phyloP scores from a whole-genome alignment of 2,113 vertebrate species.

The Protobothrops flavoviridis region DNA sequence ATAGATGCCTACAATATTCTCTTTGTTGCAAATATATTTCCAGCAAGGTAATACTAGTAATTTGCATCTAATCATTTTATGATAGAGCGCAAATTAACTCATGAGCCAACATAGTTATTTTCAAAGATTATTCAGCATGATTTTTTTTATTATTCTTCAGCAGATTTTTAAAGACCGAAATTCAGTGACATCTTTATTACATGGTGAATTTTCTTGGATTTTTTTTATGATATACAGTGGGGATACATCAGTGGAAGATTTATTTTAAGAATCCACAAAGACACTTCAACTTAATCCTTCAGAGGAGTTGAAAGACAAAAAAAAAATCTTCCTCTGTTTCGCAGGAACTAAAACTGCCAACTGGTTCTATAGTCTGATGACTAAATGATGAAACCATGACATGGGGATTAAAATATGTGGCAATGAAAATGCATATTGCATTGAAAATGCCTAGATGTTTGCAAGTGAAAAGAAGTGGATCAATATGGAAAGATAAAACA shows the following conservation, averaged over 20 bases:
- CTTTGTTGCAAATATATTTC: constrained; percentile 23
- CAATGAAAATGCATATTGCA: not conserved
- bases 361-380: not conserved
- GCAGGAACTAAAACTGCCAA: not conserved
- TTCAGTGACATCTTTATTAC: not conserved
- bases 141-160: not conserved
- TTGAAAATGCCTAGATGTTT: not conserved
- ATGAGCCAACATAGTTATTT: constrained; percentile 16
- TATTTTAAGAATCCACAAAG: not conserved
- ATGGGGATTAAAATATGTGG: not conserved
- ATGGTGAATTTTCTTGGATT: not conserved
- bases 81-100: constrained; percentile 30
- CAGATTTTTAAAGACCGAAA: not conserved
- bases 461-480: not conserved
- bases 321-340: not conserved
- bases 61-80: constrained; percentile 35
- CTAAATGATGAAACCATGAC: not conserved
- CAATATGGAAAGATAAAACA: not conserved
- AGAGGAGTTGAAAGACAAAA: not conserved
- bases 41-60: constrained; percentile 33
- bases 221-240: not conserved
- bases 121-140: constrained; percentile 13
- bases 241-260: not conserved
- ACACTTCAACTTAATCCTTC: not conserved
- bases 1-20: constrained; percentile 10